Percentiles rank a stretch among this genome's conserved stretches.
phyloP scores from a whole-genome alignment of 37 sponge, comb jelly and placozoan species.

The Bolinopsis microptera region DNA sequence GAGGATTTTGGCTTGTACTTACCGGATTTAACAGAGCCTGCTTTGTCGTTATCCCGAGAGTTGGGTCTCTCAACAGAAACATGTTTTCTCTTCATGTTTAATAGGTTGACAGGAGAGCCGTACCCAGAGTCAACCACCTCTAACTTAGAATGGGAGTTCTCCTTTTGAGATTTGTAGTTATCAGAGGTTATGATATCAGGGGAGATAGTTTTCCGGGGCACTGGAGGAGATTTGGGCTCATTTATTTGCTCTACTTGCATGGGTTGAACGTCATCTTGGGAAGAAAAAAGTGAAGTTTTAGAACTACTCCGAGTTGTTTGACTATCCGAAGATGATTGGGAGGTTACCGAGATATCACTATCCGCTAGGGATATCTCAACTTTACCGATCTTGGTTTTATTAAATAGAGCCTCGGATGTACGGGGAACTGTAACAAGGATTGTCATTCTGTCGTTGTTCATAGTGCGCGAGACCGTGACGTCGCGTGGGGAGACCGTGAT shows the following conservation, averaged over 20 bases:
- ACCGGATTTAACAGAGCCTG: too few relatives aligned
- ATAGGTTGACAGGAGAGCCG: neutral
- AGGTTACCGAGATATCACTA: neutral
- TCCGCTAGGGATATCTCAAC: constrained; percentile 32
- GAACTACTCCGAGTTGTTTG: neutral
- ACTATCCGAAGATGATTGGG: neutral
- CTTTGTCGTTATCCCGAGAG: too few relatives aligned
- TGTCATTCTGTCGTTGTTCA: neutral
- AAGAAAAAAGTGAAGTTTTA: neutral
- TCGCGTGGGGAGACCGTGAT: constrained; percentile 11
- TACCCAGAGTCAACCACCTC: constrained; percentile 43
- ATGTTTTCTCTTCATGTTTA: neutral
- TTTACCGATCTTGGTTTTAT: constrained; percentile 18
- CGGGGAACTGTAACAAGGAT: constrained; percentile 35
- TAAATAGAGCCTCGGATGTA: neutral
- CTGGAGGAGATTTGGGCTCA: neutral
- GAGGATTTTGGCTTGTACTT: neutral
- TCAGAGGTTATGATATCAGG: too few relatives aligned
- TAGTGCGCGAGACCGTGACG: neutral
- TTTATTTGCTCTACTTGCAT: too few relatives aligned
- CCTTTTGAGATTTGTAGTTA: too few relatives aligned
- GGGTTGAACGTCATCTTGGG: too few relatives aligned
- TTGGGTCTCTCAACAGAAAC: neutral
- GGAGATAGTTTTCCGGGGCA: neutral
- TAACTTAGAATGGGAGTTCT: neutral